Evolutionary conservation across 92 coral and sea anemone genomes (phyloP).

Genomic region (Anthopleura xanthogrammica): DNA sequence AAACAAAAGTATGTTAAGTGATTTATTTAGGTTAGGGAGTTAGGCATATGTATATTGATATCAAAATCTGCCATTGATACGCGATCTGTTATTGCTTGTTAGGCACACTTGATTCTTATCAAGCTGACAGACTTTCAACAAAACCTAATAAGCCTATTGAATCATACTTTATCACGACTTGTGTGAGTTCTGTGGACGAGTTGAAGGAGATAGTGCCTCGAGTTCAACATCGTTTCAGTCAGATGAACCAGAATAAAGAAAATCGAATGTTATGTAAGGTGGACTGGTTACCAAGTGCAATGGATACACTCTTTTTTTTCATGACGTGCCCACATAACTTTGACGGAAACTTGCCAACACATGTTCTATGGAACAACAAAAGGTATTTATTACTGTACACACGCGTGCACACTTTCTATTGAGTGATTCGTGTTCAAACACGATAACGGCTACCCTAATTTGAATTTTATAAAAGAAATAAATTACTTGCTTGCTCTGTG

Average conservation of each 20-base stretch:
- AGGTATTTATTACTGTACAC: constrained; percentile 32
- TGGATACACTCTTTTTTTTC: constrained; percentile 58
- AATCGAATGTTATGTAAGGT: constrained; percentile 65
- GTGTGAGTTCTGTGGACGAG: constrained; percentile 72
- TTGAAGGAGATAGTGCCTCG: constrained; percentile 56
- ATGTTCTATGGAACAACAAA: constrained; percentile 56
- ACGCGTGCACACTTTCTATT: no score
- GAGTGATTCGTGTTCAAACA: no score
- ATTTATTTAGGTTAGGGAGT: background rate
- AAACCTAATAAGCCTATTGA: constrained; percentile 40
- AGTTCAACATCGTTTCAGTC: constrained; percentile 67
- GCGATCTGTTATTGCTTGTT: background rate
- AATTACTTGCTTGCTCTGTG: no score
- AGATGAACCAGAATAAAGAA: constrained; percentile 68
- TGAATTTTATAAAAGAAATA: no score
- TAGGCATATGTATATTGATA: no score
- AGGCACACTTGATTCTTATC: background rate
- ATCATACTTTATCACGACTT: constrained; percentile 65
- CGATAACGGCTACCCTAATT: no score
- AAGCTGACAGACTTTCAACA: background rate
- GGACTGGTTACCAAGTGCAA: constrained; percentile 69
- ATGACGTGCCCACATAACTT: constrained; percentile 71
- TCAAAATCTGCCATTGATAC: no score
- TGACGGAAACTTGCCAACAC: constrained; percentile 52
- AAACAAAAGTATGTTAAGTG: constrained; percentile 12